Conservation (phyloP, 2,797 vertebrate species). For the Gadopsis bispinosus region DNA sequence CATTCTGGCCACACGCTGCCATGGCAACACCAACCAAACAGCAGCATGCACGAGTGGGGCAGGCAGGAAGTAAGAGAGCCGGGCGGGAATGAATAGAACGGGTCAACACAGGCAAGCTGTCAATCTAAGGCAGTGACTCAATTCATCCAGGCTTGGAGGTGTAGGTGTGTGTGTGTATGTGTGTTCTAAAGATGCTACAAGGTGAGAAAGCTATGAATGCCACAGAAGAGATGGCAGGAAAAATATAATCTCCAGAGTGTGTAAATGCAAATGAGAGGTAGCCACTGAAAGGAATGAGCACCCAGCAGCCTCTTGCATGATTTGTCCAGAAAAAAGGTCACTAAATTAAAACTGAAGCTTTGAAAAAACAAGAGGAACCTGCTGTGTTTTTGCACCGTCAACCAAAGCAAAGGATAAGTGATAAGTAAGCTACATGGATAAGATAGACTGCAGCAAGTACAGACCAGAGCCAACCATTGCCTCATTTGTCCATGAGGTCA, state of each 20-base stretch:
- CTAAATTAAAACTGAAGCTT: conserved; percentile 14
- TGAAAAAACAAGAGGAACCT: background rate
- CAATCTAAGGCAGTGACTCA: conserved; percentile 62
- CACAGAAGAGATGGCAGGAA: conserved; percentile 23
- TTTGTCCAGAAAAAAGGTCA: conserved; percentile 3
- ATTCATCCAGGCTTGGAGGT: conserved; percentile 40
- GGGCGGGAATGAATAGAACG: conserved; percentile 59
- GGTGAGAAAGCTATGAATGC: conserved; percentile 31
- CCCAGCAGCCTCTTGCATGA: conserved; percentile 29
- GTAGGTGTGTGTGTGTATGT: conserved; percentile 9
- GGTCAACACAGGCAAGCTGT: conserved; percentile 55
- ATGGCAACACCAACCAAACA: conserved; percentile 86
- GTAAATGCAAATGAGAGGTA: conserved; percentile 8
- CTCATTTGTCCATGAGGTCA: conserved; percentile 75
- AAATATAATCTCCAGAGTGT: background rate
- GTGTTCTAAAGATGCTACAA: conserved; percentile 38
- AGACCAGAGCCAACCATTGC: conserved; percentile 56
- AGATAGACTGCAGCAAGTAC: conserved; percentile 40
- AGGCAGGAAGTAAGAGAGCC: conserved; percentile 63
- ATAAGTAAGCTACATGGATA: conserved; percentile 50
- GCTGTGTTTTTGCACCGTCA: background rate
- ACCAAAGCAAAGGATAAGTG: conserved; percentile 51
- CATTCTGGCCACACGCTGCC: conserved; percentile 81
- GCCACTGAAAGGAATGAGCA: conserved; percentile 11
- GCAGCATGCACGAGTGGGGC: conserved; percentile 74